These are phyloP conservation scores for Charaxes varanes DNA, from an alignment of 1,140 invertebrate species.

Conservation along the genomic window DNA sequence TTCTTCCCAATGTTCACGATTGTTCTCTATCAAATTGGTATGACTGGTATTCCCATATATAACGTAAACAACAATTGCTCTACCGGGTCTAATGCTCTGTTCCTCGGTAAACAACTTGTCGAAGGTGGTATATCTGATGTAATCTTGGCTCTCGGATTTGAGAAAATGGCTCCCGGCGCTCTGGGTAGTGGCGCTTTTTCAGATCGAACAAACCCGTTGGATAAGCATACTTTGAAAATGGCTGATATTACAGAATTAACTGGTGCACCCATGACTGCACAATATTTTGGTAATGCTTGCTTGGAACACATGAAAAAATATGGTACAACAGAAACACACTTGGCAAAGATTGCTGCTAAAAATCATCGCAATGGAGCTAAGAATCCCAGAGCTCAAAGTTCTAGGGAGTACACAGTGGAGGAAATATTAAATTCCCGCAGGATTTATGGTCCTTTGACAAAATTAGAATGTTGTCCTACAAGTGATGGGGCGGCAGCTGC, in stretches of 20 bases:
- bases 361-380: conserved; percentile 98
- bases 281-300: conserved; percentile 97
- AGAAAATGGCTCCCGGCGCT: conserved; percentile 97
- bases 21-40: conserved; percentile 95
- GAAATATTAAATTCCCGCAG: conserved; percentile 90
- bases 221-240: conserved; percentile 93
- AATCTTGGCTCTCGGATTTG: conserved; percentile 95
- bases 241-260: conserved; percentile 86
- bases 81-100: conserved; percentile 94
- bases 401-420: conserved; percentile 90
- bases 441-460: conserved; percentile 93
- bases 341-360: conserved; percentile 98
- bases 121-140: conserved; percentile 90
- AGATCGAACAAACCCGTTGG: conserved; percentile 95
- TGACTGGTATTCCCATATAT: conserved; percentile 97
- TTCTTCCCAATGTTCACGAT: too few relatives aligned
- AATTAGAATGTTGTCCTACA: conserved; percentile 97
- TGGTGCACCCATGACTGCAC: conserved; percentile 88
- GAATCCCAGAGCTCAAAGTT: conserved; percentile 97
- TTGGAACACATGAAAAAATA: conserved; percentile 98
- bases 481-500: conserved; percentile 96
- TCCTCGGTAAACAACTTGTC: conserved; percentile 92
- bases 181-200: conserved; percentile 83
- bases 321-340: conserved; percentile 92
- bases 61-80: conserved; percentile 99